Evolutionary conservation across 2,113 vertebrate species (phyloP), one percentile per base, ranked within the genome.

Genomic region (Gallinago undulata): DNA sequence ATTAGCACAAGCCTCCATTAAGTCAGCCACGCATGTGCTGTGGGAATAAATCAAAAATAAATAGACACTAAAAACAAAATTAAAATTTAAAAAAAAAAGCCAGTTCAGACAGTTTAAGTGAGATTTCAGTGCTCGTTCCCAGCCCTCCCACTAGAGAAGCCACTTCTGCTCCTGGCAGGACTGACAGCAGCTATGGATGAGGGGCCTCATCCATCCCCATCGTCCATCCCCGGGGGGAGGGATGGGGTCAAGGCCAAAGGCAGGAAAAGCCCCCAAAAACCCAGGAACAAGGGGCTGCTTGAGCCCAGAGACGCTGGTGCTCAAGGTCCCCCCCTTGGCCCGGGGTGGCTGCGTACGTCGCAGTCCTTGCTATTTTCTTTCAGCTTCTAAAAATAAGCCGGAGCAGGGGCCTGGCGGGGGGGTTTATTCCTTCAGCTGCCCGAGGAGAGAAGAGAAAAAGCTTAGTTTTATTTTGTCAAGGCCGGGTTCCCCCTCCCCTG

Each of bases 291-390:
- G 45, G 50, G 39, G 35, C 51, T 70, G 48, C 48, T 53, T 1
- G 7, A 90, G 43, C 27, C 33, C 50, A 3, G 62, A 13, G n/a
- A 0, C 0, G 0, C 3, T 24, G 82, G 35, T 13, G 10, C 8
- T 11, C 3, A 0, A 31, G 4, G 4, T 30, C n/a, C 62, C 47
- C 0, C 5, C 0, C 66, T 53, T 11, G 51, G 48, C 37, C 31
- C 5, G 2, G 50, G 30, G 6, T 2, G 5, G n/a, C 75, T 31
- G 43, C 2, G 1, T 4, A 0, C 10, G 1, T 13, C 14, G 0
- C n/a, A 19, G 15, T 2, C 35, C 27, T 76, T 12, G 4, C 43
- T 27, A 0, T 60, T 89, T 81, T 19, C 68, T 43, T 87, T 62
- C 75, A 57, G 66, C 50, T 78, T 43, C 80, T 55, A 53, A 56